Percentiles rank a stretch among this genome's conserved stretches.
Evolutionary conservation across 2,797 vertebrate species (phyloP).

Genomic region (Ambastaia sidthimunki): DNA sequence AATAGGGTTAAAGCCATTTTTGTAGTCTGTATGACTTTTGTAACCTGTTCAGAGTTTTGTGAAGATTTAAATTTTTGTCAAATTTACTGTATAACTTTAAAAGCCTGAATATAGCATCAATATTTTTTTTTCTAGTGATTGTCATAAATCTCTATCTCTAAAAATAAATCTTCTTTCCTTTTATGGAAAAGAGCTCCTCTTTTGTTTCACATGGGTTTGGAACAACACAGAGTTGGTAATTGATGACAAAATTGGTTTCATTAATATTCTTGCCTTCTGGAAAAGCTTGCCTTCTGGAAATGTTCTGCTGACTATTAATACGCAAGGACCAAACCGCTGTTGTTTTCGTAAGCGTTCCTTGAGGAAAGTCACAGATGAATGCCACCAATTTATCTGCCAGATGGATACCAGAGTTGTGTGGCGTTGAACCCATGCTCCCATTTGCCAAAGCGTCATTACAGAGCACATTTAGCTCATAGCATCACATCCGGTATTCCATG

Average conservation of each 20-base stretch:
- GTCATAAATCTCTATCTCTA: background rate
- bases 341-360: background rate
- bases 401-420: background rate
- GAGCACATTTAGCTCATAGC: conserved; percentile 34
- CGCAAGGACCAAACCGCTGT: background rate
- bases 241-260: background rate
- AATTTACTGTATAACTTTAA: background rate
- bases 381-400: conserved; percentile 7
- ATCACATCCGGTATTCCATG: conserved; percentile 34
- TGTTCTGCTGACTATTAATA: background rate
- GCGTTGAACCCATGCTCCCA: background rate
- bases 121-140: background rate
- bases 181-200: background rate
- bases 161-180: background rate
- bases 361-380: conserved; percentile 37
- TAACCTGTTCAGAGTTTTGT: background rate
- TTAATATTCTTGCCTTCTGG: background rate
- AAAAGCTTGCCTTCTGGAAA: background rate
- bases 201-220: background rate
- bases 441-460: conserved; percentile 37
- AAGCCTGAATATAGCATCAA: background rate
- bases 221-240: background rate
- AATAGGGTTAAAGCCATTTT: background rate
- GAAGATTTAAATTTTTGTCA: too few relatives aligned
- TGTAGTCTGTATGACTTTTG: background rate